Percentiles rank a stretch among this genome's conserved stretches.
Conservation (phyloP, 2,113 vertebrate species). For the Eulacestoma nigropectus region DNA sequence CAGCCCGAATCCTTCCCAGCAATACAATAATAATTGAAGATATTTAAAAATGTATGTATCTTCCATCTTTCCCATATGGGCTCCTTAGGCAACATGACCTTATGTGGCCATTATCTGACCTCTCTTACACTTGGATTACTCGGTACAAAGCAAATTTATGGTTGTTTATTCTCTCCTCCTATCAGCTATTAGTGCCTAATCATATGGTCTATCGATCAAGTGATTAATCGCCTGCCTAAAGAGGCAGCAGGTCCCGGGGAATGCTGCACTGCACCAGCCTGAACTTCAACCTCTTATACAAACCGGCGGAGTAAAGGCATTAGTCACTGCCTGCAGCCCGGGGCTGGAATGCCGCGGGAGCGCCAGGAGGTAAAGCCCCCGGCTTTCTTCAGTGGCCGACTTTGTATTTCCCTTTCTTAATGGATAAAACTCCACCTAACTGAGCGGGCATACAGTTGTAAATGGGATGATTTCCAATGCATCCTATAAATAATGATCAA, state of each 20-base stretch:
- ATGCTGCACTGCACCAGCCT: conserved; percentile 71
- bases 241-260: conserved; percentile 77
- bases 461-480: conserved; percentile 66
- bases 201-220: conserved; percentile 88
- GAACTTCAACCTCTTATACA: conserved; percentile 80
- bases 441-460: conserved; percentile 51
- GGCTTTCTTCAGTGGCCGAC: conserved; percentile 49
- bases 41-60: conserved; percentile 67
- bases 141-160: conserved; percentile 79
- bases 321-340: conserved; percentile 67
- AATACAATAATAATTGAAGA: conserved; percentile 52
- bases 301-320: conserved; percentile 72
- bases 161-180: conserved; percentile 81
- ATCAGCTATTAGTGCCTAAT: conserved; percentile 87
- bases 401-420: conserved; percentile 65
- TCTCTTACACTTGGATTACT: conserved; percentile 81
- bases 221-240: conserved; percentile 84
- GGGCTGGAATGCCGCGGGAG: conserved; percentile 46
- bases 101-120: conserved; percentile 78
- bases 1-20: neutral
- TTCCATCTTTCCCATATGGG: conserved; percentile 68
- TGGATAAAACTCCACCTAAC: conserved; percentile 63
- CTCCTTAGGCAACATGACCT: conserved; percentile 75
- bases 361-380: conserved; percentile 70
- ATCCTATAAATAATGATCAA: conserved; percentile 70